phyloP scores from a whole-genome alignment of 1,140 invertebrate species.

The Wasmannia auropunctata region DNA sequence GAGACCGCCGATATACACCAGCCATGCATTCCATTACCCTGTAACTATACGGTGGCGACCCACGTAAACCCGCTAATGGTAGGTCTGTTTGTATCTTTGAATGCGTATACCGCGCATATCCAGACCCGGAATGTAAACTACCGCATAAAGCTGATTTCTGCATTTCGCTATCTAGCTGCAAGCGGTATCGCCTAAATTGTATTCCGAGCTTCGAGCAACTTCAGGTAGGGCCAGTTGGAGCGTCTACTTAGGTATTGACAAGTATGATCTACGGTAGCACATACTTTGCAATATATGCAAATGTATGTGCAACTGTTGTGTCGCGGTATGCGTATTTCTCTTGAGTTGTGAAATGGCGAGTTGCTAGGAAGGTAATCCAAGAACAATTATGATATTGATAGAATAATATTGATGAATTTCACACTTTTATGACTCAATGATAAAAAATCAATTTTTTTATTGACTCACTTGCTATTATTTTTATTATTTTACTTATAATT shows the following conservation, averaged over 20 bases:
- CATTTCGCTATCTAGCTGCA: background rate
- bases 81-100: slow-evolving; percentile 57
- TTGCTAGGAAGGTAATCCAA: background rate
- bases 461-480: background rate
- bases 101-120: slow-evolving; percentile 32
- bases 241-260: slow-evolving; percentile 44
- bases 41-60: slow-evolving; percentile 49
- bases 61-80: slow-evolving; percentile 32
- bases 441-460: background rate
- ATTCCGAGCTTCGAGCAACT: slow-evolving; percentile 29
- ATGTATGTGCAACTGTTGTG: background rate
- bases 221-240: background rate
- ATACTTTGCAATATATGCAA: slow-evolving; percentile 15
- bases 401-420: background rate
- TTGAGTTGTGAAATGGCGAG: background rate
- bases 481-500: background rate
- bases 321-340: background rate
- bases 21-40: slow-evolving; percentile 65
- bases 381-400: background rate
- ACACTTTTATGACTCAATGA: background rate
- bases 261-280: slow-evolving; percentile 25
- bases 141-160: slow-evolving; percentile 65
- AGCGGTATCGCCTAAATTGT: slow-evolving; percentile 52
- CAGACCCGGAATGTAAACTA: slow-evolving; percentile 52
- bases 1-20: slow-evolving; percentile 60